These are phyloP conservation scores for Campoplex capitator DNA, from an alignment of 2,888 invertebrate genomes.

Conservation along the genomic window DNA sequence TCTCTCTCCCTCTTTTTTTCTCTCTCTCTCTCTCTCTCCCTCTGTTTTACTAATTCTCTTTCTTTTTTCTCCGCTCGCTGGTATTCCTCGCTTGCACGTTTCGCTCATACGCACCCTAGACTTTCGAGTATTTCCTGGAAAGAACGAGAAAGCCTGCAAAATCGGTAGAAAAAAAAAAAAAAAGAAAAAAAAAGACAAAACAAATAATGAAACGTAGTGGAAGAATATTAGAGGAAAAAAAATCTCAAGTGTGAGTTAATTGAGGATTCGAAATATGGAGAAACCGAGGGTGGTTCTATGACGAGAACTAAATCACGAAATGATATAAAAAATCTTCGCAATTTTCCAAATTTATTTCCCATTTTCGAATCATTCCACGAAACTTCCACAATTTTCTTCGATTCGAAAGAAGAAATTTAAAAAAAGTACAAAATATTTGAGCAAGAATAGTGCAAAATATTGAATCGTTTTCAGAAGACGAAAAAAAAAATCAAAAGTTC, in stretches of 20 bases:
- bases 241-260: conserved; percentile 32
- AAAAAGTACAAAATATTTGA: neutral
- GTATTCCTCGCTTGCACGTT: conserved; percentile 5
- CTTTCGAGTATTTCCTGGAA: conserved; percentile 27
- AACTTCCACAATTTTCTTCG: neutral
- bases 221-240: conserved; percentile 48
- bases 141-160: conserved; percentile 18
- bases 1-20: conserved; percentile 8
- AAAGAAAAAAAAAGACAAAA: neutral
- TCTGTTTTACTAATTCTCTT: conserved; percentile 6
- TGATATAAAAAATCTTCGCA: neutral
- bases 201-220: conserved; percentile 28
- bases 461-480: neutral
- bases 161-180: neutral
- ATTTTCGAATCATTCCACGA: neutral
- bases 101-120: conserved; percentile 18
- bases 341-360: neutral
- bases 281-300: neutral
- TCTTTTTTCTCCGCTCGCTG: conserved; percentile 18
- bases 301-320: neutral
- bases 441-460: neutral
- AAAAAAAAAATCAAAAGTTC: neutral
- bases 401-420: neutral
- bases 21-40: conserved; percentile 21
- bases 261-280: conserved; percentile 1